Conservation (phyloP, 2,888 invertebrate species). For the Hypercompe scribonia region DNA sequence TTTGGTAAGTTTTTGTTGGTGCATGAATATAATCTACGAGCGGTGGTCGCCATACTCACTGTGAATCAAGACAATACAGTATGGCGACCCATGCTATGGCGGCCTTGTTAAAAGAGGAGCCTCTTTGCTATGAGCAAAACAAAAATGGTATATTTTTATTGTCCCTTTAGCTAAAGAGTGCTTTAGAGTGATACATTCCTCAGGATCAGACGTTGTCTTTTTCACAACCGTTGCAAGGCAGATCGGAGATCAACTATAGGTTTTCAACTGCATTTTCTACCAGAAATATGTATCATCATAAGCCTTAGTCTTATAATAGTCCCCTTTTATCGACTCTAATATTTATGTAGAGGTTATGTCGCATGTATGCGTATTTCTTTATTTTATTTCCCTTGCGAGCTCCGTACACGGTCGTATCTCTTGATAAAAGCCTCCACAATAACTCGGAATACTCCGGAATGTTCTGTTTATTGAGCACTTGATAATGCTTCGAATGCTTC, state of each 20-base stretch:
- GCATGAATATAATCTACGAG: no score
- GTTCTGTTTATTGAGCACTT: constrained; percentile 53
- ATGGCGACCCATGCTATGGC: no score
- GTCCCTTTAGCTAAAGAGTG: not conserved
- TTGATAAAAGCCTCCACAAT: constrained; percentile 52
- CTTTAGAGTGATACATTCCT: not conserved
- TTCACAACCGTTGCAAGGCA: not conserved
- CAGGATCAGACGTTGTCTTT: not conserved
- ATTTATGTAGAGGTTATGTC: constrained; percentile 61
- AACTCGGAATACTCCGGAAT: constrained; percentile 48
- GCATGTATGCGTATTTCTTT: constrained; percentile 49
- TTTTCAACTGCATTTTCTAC: constrained; percentile 2
- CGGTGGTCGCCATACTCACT: no score
- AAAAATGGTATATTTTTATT: not conserved
- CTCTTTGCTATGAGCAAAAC: no score
- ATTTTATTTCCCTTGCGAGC: constrained; percentile 52
- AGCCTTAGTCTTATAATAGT: constrained; percentile 56
- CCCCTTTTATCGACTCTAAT: constrained; percentile 65
- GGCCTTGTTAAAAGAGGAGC: no score
- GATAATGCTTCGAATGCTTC: constrained; percentile 43
- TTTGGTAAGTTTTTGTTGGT: no score
- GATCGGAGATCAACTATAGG: not conserved
- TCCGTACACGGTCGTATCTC: constrained; percentile 48
- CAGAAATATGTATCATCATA: constrained; percentile 64
- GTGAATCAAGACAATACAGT: no score